A percentile compares a stretch with the other conserved stretches of the same genome.
Conservation (phyloP, 64 coral and sea anemone genomes). For the Catalaphyllia jardinei region DNA sequence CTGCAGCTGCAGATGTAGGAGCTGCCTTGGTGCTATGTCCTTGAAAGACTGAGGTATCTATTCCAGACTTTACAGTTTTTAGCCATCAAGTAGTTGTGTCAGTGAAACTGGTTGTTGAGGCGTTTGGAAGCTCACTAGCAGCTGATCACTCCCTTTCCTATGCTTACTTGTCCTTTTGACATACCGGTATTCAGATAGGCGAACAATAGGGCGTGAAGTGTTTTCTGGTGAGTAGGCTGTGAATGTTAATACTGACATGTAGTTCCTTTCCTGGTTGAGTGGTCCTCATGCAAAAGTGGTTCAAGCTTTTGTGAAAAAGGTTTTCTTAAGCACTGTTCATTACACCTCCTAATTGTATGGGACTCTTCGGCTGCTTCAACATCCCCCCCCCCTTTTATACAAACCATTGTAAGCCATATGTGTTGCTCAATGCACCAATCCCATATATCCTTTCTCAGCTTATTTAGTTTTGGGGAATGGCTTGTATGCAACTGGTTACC, state of each 20-base stretch:
- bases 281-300: too few species aligned
- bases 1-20: too few species aligned
- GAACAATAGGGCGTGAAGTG: too few species aligned
- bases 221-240: too few species aligned
- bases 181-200: too few species aligned
- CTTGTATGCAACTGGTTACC: conserved; percentile 57
- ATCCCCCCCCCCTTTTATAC: conserved; percentile 30
- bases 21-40: too few species aligned
- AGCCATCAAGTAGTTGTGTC: not conserved
- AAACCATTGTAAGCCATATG: conserved; percentile 54
- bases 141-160: too few species aligned
- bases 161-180: too few species aligned
- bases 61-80: not conserved
- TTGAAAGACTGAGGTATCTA: too few species aligned
- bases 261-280: too few species aligned
- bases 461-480: conserved; percentile 60
- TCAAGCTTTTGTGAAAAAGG: not conserved
- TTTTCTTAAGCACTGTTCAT: conserved; percentile 59
- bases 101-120: too few species aligned
- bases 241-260: not conserved
- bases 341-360: not conserved
- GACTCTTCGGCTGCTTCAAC: conserved; percentile 54
- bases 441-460: conserved; percentile 38
- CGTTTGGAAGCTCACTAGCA: too few species aligned
- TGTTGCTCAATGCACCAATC: conserved; percentile 40